phyloP scores from a whole-genome alignment of 2,113 vertebrate genomes.

The Zingel zingel region DNA sequence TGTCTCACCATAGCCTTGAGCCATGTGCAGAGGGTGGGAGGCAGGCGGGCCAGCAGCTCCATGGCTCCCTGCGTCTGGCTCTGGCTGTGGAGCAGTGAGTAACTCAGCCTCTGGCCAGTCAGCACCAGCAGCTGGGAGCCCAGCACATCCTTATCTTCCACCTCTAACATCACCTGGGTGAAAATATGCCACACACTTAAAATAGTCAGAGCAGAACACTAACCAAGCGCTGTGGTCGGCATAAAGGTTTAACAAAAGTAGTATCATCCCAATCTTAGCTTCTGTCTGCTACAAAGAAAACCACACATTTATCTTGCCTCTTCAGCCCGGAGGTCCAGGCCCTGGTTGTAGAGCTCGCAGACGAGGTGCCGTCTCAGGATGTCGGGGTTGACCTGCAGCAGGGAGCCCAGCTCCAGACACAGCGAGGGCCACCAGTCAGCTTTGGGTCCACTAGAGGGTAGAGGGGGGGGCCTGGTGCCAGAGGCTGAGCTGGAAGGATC shows the following conservation, averaged over 20 bases:
- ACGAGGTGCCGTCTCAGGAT: constrained; percentile 91
- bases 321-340: constrained; percentile 91
- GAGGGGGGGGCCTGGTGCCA: background rate
- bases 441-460: constrained; percentile 61
- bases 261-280: background rate
- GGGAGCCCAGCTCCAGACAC: constrained; percentile 88
- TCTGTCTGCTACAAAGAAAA: background rate
- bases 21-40: constrained; percentile 95
- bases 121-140: constrained; percentile 95
- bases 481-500: constrained; percentile 48
- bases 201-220: background rate
- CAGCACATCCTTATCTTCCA: constrained; percentile 94
- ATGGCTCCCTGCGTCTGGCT: constrained; percentile 89
- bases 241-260: background rate
- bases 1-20: constrained; percentile 95
- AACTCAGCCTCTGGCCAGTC: constrained; percentile 93
- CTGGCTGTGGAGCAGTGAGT: constrained; percentile 89
- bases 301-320: constrained; percentile 87
- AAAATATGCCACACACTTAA: no score
- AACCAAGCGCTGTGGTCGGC: background rate
- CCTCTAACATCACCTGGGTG: constrained; percentile 91
- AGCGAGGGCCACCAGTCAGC: constrained; percentile 90
- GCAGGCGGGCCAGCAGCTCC: constrained; percentile 93
- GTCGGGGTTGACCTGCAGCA: constrained; percentile 93
- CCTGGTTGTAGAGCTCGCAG: constrained; percentile 94